These are phyloP conservation scores for Xylocopa sonorina DNA, from an alignment of 1,140 invertebrate genomes.

Conservation along the genomic window DNA sequence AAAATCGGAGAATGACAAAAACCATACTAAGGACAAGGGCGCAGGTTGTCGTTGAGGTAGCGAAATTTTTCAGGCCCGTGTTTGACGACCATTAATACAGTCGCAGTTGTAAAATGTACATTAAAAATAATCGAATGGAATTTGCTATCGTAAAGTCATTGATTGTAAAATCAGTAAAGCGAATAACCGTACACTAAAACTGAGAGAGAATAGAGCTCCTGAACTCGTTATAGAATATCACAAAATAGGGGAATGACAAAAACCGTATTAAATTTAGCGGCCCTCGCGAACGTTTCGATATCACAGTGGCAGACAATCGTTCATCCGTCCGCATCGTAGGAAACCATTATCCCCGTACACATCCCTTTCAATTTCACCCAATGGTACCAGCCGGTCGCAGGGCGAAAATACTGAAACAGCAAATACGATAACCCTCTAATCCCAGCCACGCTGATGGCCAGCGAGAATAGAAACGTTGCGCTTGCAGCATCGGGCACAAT, in stretches of 20 bases:
- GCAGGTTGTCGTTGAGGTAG: not conserved
- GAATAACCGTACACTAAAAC: no score
- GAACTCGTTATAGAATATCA: no score
- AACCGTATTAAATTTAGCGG: no score
- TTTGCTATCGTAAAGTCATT: no score
- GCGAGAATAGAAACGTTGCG: constrained; percentile 31
- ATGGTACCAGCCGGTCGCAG: no score
- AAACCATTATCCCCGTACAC: constrained; percentile 21
- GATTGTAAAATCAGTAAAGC: no score
- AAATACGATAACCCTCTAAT: constrained; percentile 32
- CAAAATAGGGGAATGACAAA: not conserved
- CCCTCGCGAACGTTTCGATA: no score
- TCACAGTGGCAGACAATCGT: not conserved
- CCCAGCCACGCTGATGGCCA: constrained; percentile 5
- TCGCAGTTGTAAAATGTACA: no score
- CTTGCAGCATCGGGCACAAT: constrained; percentile 24
- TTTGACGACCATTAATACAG: no score
- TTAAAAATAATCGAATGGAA: no score
- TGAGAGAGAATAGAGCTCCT: no score
- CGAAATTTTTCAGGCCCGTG: not conserved
- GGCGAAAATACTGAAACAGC: constrained; percentile 22
- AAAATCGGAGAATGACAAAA: not conserved
- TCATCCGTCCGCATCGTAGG: not conserved
- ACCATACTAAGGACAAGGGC: no score
- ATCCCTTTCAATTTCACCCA: constrained; percentile 27